Evolutionary conservation across 2,888 invertebrate genomes (phyloP).

Genomic region (Teleogryllus oceanicus): DNA sequence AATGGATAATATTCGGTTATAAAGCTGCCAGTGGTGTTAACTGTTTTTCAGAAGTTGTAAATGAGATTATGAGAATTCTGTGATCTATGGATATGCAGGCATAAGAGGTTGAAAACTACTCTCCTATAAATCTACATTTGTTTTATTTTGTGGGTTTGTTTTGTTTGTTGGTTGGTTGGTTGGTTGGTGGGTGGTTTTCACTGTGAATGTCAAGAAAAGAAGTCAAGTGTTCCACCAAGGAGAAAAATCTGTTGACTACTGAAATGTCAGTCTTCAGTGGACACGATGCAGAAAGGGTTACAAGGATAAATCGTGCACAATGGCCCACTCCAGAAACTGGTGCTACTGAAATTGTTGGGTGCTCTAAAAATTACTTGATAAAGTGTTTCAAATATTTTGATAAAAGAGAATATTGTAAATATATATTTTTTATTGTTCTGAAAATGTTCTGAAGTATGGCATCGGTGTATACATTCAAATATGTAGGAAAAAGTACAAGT

Average conservation of each 20-base stretch:
- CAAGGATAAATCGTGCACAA: not conserved
- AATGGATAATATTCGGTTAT: no score
- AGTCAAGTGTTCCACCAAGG: not conserved
- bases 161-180: no score
- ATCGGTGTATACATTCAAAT: not conserved
- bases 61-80: no score
- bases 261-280: not conserved
- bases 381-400: not conserved
- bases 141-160: no score
- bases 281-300: not conserved
- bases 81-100: no score
- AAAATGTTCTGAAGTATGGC: not conserved
- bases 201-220: no score
- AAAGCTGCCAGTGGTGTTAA: no score
- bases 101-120: no score
- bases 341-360: conserved; percentile 1
- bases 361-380: not conserved
- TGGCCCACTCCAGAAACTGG: not conserved
- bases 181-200: no score
- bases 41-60: no score
- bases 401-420: not conserved
- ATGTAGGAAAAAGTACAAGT: no score
- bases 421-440: conserved; percentile 4
- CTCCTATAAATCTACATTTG: no score
- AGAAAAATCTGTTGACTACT: not conserved